Base-by-base conservation (phyloP, 2,888 invertebrate genomes). In the Conus canariensis region DNA sequence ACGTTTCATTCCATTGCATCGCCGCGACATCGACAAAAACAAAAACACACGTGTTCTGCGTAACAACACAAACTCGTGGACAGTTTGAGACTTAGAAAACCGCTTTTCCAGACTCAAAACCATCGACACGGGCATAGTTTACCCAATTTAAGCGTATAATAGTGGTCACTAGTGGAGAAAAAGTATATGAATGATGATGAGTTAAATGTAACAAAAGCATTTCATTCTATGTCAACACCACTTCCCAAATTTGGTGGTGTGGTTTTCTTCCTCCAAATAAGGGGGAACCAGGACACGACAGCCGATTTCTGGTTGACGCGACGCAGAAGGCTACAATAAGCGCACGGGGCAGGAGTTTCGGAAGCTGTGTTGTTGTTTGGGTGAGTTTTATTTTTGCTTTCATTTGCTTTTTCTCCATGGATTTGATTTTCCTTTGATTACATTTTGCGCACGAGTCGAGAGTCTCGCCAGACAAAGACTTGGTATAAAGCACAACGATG, bases 181-280 rank as follows among this genome's bases (percentile, higher is more conserved):
- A 30, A 30, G 30, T n/a, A 80, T 30, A 22, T 10, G 16, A 80
- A 80, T 22, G 10, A 19, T 25, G 9, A 58, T 12, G 22, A 83
- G 58, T 22, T 56, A 22, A 22, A 16, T 25, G 16, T 58, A 9
- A 7, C 7, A 19, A 19, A 22, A 56, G 19, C 86, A 59, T 87
- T 70, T 45, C 87, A 77, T 74, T 58, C 87, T 74, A 30, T 67
- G 74, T 74, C 74, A 74, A 87, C 58, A 70, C 70, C 22, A 87
- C 59, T 59, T 87, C 87, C 87, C 87, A 87, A 87, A 87, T 87
- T 74, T 87, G 87, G 87, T 87, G 87, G 87, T 74, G 59, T 10
- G 74, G 16, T n/a, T 87, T 74, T 74, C 58, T 16, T 87, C 59
- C 14, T 58, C 56, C 87, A 30, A 87, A 87, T 58, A 58, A 45